phyloP scores from a whole-genome alignment of 2,113 vertebrate genomes.

The Syrmaticus mikado region DNA sequence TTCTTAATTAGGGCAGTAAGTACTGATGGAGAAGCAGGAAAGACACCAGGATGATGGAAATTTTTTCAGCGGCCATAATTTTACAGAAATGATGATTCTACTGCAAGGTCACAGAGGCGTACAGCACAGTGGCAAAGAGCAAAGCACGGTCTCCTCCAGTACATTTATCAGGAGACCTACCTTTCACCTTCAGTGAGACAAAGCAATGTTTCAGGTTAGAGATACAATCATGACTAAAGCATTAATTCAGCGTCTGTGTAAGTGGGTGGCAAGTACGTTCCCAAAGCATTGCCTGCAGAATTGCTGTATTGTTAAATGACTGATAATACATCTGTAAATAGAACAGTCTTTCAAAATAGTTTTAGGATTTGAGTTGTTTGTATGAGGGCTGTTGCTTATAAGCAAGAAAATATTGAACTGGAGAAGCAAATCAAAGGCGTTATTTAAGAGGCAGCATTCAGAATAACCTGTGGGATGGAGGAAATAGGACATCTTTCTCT shows the following conservation, averaged over 20 bases:
- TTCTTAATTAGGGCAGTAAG: not conserved
- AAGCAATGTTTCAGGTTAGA: constrained; percentile 20
- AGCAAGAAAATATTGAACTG: not conserved
- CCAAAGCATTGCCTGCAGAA: not conserved
- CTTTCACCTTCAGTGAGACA: constrained; percentile 12
- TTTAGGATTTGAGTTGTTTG: not conserved
- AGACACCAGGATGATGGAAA: not conserved
- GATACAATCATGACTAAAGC: not conserved
- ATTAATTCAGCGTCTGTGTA: not conserved
- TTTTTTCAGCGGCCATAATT: not conserved
- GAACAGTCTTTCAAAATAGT: not conserved
- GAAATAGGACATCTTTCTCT: not conserved
- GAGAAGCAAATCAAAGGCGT: not conserved
- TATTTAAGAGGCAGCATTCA: not conserved
- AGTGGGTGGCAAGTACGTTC: not conserved
- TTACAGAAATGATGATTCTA: not conserved
- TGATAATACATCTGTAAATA: not conserved
- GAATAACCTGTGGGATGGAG: not conserved
- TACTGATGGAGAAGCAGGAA: not conserved
- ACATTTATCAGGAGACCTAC: constrained; percentile 9
- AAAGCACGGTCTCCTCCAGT: not conserved
- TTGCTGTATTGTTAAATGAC: not conserved
- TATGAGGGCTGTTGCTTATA: not conserved
- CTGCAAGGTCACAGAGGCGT: not conserved
- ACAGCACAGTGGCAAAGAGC: not conserved